phyloP scores from a whole-genome alignment of 37 sponge, comb jelly and placozoan species.

The Hormiphora californensis region DNA sequence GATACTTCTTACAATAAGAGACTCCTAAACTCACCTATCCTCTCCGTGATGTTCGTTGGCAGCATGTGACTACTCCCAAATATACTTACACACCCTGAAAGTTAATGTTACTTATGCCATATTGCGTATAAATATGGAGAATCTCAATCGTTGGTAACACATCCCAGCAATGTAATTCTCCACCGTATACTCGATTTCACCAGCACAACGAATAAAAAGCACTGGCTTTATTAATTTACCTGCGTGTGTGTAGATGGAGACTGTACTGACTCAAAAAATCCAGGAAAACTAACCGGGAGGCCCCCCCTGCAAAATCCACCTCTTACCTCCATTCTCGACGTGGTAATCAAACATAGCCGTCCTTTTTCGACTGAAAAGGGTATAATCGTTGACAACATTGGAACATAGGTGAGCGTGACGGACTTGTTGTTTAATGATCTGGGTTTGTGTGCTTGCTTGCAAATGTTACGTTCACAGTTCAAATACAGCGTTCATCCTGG shows the following conservation, averaged over 20 bases:
- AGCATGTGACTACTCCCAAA: constrained; percentile 99
- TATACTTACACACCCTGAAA: constrained; percentile 60
- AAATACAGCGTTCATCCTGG: too few species aligned
- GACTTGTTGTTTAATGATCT: too few species aligned
- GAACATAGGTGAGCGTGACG: too few species aligned
- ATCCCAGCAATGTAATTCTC: too few species aligned
- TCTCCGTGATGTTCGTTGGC: constrained; percentile 69
- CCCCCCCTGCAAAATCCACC: constrained; percentile 93
- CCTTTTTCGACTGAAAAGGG: constrained; percentile 45
- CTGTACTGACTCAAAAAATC: constrained; percentile 59
- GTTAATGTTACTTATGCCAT: background rate
- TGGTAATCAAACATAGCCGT: constrained; percentile 86
- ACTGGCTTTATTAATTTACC: background rate
- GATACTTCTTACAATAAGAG: background rate
- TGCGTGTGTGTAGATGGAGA: constrained; percentile 74
- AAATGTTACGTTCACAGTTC: too few species aligned
- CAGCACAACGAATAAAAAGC: too few species aligned
- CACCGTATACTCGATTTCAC: too few species aligned
- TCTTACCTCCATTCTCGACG: constrained; percentile 70
- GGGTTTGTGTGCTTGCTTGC: too few species aligned
- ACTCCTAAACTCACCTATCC: constrained; percentile 68
- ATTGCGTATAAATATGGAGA: too few species aligned
- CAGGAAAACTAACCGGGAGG: constrained; percentile 79
- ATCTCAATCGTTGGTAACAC: too few species aligned
- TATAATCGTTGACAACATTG: too few species aligned